Evolutionary conservation across 2,797 vertebrate genomes (phyloP), one percentile per base, ranked within the genome.

Genomic region (Danio choprae): DNA sequence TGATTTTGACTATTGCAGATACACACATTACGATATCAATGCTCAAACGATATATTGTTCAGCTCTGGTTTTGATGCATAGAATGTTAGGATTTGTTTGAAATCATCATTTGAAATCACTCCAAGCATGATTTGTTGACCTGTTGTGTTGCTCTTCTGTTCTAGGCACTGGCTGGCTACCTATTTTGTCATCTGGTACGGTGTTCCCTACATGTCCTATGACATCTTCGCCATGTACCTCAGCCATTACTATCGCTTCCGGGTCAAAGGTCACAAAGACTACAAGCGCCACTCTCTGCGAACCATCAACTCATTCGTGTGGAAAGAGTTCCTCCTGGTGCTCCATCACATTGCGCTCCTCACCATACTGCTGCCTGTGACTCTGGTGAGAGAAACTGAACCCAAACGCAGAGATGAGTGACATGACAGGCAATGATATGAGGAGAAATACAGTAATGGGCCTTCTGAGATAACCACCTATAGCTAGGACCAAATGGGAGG

Each of bases 121-220:
- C n/a, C 50, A 41, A 50, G 9, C 50, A 41, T 65, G 60, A 38
- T 80, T 53, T 70, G 15, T 62, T 64, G 78, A 77, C 46, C 55
- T 36, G 74, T 46, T 80, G 18, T 55, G 51, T 59, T 51, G 9
- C 16, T 75, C 13, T 71, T 79, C 29, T 83, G 12, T 79, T 81
- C 74, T 87, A 99, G 98, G 87, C 95, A 99, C 91, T 98, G 98
- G 97, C 91, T 99, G 87, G 91, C 96, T 0, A 95, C 94, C 5
- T 92, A 95, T 79, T 99, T 99, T 55, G 83, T 97, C 87, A 79
- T 96, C 86, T 96, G 97, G 95, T 94, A 96, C 40, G 93, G 97
- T 0, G 94, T 95, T 16, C 96, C 98, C 40, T 99, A 99, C 91
- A 99, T 99, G 97, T 91, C 95, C 4, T 99, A 99, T 0, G 98